These are phyloP conservation scores for Trididemnum nubilum DNA, from an alignment of 23 tunicate genomes.

Conservation along the genomic window DNA sequence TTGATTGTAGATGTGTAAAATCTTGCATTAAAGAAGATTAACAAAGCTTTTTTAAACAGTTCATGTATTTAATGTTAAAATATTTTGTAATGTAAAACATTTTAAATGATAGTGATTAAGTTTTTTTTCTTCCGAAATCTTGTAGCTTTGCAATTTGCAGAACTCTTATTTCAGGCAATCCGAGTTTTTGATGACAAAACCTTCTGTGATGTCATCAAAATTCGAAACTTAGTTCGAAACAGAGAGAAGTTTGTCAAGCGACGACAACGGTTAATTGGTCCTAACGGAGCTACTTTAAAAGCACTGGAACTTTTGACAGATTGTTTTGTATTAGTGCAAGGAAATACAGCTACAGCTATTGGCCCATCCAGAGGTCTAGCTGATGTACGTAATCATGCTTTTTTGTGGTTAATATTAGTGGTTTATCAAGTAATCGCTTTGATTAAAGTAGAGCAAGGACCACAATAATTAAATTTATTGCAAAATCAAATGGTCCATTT, in stretches of 20 bases:
- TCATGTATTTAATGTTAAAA: no score
- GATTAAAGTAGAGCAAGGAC: no score
- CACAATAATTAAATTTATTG: no score
- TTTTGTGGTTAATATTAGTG: no score
- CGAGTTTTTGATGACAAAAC: conserved; percentile 90
- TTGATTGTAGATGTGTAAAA: no score
- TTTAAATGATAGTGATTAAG: no score
- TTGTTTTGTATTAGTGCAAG: conserved; percentile 90
- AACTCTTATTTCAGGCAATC: conserved; percentile 50
- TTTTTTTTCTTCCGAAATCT: no score
- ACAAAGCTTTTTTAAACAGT: no score
- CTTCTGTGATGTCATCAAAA: conserved; percentile 80
- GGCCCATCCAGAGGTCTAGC: conserved; percentile 87
- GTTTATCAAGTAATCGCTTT: not conserved
- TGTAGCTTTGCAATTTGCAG: no score
- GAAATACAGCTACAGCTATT: conserved; percentile 90
- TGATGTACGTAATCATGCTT: conserved; percentile 46
- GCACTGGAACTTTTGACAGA: conserved; percentile 91
- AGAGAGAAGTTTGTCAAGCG: conserved; percentile 89
- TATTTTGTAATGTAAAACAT: no score
- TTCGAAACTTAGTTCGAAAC: conserved; percentile 79
- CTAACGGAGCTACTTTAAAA: conserved; percentile 87
- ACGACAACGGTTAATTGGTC: conserved; percentile 89
- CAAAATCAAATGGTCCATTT: no score
- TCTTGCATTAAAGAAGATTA: no score